These are phyloP conservation scores for Leptinotarsa defecta DNA, from an alignment of 1,140 invertebrate genomes.

Conservation along the genomic window DNA sequence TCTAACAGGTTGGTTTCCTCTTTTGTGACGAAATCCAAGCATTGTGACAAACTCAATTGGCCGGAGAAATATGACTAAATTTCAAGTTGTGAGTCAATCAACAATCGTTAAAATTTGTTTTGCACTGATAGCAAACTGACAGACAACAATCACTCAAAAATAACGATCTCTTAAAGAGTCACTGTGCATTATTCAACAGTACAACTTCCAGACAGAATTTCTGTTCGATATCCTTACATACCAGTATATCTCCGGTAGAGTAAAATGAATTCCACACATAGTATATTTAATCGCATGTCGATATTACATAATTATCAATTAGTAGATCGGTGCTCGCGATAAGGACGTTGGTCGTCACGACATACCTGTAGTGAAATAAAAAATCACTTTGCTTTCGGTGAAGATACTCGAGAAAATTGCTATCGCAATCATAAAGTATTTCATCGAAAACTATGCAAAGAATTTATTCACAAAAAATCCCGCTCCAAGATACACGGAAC, in stretches of 20 bases:
- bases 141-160: too few relatives aligned
- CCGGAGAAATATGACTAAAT: too few relatives aligned
- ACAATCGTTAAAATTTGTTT: too few relatives aligned
- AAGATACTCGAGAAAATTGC: slow-evolving; percentile 7
- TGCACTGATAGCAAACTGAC: too few relatives aligned
- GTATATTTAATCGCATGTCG: slow-evolving; percentile 2
- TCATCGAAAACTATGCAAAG: neutral
- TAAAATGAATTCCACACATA: slow-evolving; percentile 6
- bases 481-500: neutral
- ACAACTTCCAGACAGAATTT: neutral
- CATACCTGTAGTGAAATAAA: slow-evolving; percentile 4
- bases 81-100: too few relatives aligned
- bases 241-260: neutral
- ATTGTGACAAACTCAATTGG: too few relatives aligned
- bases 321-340: slow-evolving; percentile 3
- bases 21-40: too few relatives aligned
- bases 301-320: slow-evolving; percentile 17
- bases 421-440: slow-evolving; percentile 1
- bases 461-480: neutral
- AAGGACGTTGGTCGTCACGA: slow-evolving; percentile 1
- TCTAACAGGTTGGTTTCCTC: too few relatives aligned
- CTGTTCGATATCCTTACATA: neutral
- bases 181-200: too few relatives aligned
- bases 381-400: slow-evolving; percentile 8
- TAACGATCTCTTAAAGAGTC: too few relatives aligned